Conservation (phyloP, 2,888 invertebrate genomes). For the Limenitis camilla region DNA sequence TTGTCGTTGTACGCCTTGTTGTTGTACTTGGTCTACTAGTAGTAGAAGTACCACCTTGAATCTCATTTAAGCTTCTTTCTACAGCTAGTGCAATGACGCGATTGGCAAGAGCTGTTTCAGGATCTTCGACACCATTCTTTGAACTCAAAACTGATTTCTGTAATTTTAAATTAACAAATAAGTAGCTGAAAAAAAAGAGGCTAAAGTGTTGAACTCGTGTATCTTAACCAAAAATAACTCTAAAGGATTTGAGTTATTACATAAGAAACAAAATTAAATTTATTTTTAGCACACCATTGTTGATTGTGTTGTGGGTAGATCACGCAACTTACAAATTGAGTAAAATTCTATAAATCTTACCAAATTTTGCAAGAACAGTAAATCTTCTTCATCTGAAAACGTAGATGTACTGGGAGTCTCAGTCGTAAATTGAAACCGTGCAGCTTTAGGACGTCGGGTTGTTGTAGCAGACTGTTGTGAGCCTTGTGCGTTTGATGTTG, state of each 20-base stretch:
- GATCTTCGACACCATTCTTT: slow-evolving; percentile 51
- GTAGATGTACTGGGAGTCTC: slow-evolving; percentile 63
- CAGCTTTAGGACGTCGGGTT: slow-evolving; percentile 36
- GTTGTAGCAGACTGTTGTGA: slow-evolving; percentile 32
- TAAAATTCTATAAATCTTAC: slow-evolving; percentile 47
- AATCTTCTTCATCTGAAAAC: slow-evolving; percentile 71
- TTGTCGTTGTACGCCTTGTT: slow-evolving; percentile 20
- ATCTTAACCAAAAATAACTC: too few species aligned
- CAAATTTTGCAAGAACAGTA: slow-evolving; percentile 76
- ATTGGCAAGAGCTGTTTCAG: slow-evolving; percentile 67
- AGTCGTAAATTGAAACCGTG: slow-evolving; percentile 47
- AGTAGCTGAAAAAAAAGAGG: too few species aligned
- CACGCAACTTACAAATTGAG: too few species aligned
- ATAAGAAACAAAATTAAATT: too few species aligned
- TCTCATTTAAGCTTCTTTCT: slow-evolving; percentile 65
- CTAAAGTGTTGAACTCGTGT: too few species aligned
- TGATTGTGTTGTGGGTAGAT: not conserved
- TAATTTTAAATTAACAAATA: too few species aligned
- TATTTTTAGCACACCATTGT: too few species aligned
- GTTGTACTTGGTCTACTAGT: slow-evolving; percentile 28
- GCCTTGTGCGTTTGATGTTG: slow-evolving; percentile 41
- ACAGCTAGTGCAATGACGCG: slow-evolving; percentile 72
- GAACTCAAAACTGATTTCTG: slow-evolving; percentile 66
- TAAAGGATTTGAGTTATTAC: too few species aligned
- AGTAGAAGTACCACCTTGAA: slow-evolving; percentile 46